phyloP scores from a whole-genome alignment of 37 sponge, comb jelly and placozoan species.

The Diacarnus erythraeanus region DNA sequence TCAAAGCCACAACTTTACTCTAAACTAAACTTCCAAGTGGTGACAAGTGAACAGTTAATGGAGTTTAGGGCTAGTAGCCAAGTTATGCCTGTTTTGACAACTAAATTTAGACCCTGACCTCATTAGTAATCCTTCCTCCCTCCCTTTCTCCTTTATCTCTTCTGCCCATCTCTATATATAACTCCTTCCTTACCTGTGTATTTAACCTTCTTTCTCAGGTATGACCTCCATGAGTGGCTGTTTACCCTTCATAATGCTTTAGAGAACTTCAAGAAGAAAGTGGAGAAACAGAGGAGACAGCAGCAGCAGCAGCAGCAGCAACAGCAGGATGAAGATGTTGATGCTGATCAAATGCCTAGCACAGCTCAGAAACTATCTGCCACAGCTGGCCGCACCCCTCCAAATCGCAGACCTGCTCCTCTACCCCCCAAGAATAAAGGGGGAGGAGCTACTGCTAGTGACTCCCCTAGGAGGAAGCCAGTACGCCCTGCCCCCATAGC shows the following conservation, averaged over 20 bases:
- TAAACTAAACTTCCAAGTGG: too few relatives aligned
- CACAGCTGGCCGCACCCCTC: slow-evolving; percentile 9
- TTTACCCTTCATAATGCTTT: slow-evolving; percentile 50
- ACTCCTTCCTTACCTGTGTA: background rate
- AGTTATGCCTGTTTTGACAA: too few relatives aligned
- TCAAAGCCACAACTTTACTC: too few relatives aligned
- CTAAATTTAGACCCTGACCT: too few relatives aligned
- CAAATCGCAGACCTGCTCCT: slow-evolving; percentile 14
- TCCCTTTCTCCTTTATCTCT: too few relatives aligned
- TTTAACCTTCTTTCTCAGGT: slow-evolving; percentile 34
- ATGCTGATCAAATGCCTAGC: background rate
- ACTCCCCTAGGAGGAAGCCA: slow-evolving; percentile 20
- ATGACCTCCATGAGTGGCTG: slow-evolving; percentile 84
- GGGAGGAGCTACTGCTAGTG: background rate
- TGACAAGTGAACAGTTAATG: too few relatives aligned
- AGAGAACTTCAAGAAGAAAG: slow-evolving; percentile 55
- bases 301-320: slow-evolving; percentile 2
- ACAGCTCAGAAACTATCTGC: background rate
- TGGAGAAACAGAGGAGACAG: background rate
- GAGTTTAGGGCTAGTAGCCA: too few relatives aligned
- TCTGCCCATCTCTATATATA: too few relatives aligned
- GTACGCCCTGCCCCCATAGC: slow-evolving; percentile 37
- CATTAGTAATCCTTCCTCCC: too few relatives aligned
- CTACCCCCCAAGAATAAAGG: slow-evolving; percentile 3
- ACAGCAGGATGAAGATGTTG: background rate